phyloP scores from a whole-genome alignment of 1,140 invertebrate species.

The Colletes latitarsis region DNA sequence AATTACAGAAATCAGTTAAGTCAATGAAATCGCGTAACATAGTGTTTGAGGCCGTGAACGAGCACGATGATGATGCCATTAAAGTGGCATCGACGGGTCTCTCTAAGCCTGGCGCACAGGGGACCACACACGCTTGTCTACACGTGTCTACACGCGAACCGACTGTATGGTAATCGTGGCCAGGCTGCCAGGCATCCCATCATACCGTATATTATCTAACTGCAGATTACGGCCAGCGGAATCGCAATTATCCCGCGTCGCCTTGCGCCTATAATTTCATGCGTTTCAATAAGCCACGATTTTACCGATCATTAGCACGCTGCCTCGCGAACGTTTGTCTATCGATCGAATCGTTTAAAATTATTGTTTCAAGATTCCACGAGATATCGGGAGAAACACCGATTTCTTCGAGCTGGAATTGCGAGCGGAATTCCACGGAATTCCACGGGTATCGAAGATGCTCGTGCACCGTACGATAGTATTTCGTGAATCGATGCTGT shows the following conservation, averaged over 20 bases:
- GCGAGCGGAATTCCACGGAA: neutral
- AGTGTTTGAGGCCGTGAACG: conserved; percentile 48
- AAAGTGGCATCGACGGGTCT: conserved; percentile 61
- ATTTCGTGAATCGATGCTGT: neutral
- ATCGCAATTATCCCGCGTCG: conserved; percentile 73
- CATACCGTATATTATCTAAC: conserved; percentile 75
- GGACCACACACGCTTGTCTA: conserved; percentile 25
- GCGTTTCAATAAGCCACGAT: conserved; percentile 75
- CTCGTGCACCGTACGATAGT: neutral
- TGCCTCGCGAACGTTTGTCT: conserved; percentile 51
- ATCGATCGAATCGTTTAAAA: neutral
- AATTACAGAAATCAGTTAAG: conserved; percentile 42
- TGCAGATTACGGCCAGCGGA: conserved; percentile 67
- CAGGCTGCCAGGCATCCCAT: conserved; percentile 65
- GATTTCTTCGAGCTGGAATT: neutral
- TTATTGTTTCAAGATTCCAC: neutral
- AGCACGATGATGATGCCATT: conserved; percentile 69
- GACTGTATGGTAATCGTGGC: conserved; percentile 55
- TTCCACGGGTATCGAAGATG: neutral
- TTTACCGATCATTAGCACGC: conserved; percentile 74
- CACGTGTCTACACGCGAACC: conserved; percentile 22
- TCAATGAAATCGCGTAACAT: conserved; percentile 49
- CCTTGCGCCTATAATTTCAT: conserved; percentile 70
- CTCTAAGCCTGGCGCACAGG: conserved; percentile 17
- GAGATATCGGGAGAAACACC: no score